Base-by-base conservation (phyloP, 2,888 invertebrate genomes). In the Nomada ferruginata region DNA sequence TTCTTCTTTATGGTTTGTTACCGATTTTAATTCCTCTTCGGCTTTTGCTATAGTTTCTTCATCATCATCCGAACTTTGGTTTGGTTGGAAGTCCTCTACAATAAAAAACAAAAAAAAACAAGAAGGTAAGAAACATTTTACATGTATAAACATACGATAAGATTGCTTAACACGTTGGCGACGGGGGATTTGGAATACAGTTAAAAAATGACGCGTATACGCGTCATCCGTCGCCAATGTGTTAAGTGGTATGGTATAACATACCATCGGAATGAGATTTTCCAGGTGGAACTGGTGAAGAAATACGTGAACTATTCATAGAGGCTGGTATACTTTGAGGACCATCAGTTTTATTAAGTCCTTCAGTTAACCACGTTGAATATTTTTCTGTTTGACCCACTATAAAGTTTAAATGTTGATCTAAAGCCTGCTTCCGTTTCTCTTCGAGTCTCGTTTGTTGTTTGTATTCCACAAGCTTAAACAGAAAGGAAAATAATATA, bases 321-420 rank as follows among this genome's bases (percentile, higher is more conserved):
- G 94, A 94, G 2, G 93, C 93, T 57, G 94, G 92, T 76, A 94
- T 91, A 86, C 94, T 94, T 73, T 91, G 92, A 75, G 87, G 89
- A 65, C 94, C 91, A 44, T 93, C 93, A 65, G 94, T 93, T 93
- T 96, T 96, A 90, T 96, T 96, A 95, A 98, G 96, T 85, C 97
- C 97, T 94, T 98, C 98, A 5, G 98, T 97, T 79, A 98, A 94
- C 94, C 97, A 96, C 44, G 97, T 97, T 52, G 98, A 98, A 95
- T 98, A 99, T 92, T 98, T 98, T 94, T 99, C 99, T 0, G 99
- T 99, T 94, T 98, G 98, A 94, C 99, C 99, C 79, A 99, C 99
- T 92, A 99, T 98, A 93, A 99, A 99, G 94, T 98, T 98, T 81
- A 99, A 95, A 94, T 99, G 99, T 92, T 98, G 97, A 95, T 99